Base-by-base conservation (phyloP, 2,797 vertebrate genomes). In the Varecia variegata region DNA sequence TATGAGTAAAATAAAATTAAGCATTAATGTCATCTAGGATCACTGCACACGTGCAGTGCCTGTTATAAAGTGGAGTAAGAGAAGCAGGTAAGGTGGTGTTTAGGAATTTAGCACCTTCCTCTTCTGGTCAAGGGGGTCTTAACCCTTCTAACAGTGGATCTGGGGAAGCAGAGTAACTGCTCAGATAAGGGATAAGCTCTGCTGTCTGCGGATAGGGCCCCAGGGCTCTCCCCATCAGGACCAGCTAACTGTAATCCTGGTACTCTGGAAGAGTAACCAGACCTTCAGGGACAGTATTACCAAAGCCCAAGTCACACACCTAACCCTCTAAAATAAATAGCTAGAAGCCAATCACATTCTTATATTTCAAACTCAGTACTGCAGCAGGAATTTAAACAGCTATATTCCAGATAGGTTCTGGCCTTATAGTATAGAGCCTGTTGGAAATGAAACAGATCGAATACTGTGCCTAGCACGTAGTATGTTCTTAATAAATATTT, bases 131-230 rank as follows among this genome's bases (percentile, higher is more conserved):
- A 88, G 70, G 4, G 5, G 30, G 20, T 62, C 43, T 87, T 40
- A 67, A 17, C 3, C 30, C 0, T 58, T 58, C 38, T 1, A 23
- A 25, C 7, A 25, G 50, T 30, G 50, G 50, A 35, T 30, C 30
- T 85, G 25, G 7, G 4, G 9, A 84, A 86, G 68, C 38, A 80
- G n/a, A 38, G 35, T 30, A 20, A 89, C 21, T 32, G 18, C 35
- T 15, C 0, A 0, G 3, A 35, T 17, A 40, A 18, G 1, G 1
- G 1, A 1, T 21, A 27, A 38, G 40, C 32, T 56, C 50, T 43
- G 21, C 56, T 45, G 40, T 20, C 32, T n/a, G 65, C n/a, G 15
- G 30, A 35, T 1, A 32, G 12, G 54, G 6, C 14, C 2, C 35
- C 8, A 47, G 60, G 9, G n/a, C 27, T 68, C 45, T 90, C 23